Evolutionary conservation across 1,140 invertebrate species (phyloP), one percentile per base, ranked within the genome.

Genomic region (Zelostemma sp.): DNA sequence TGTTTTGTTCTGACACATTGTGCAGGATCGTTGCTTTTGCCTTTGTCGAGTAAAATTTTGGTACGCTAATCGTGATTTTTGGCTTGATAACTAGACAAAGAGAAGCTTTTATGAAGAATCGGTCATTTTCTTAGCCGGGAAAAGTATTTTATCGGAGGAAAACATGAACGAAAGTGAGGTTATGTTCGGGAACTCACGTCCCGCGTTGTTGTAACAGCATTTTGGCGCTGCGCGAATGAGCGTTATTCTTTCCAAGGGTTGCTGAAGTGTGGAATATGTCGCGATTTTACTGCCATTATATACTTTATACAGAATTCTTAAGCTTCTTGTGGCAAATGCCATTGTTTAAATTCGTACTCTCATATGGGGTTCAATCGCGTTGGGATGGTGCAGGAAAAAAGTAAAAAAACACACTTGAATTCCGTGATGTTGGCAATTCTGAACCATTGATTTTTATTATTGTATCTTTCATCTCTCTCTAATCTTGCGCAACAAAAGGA

Each of bases 221-320:
- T 70, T 80, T 71, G 76, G 67, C 15, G 46, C 21, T 3, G 50
- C 31, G 47, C 51, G 67, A 19, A 76, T 40, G 16, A 78, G 31
- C 11, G 69, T 73, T 66, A 72, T 50, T 57, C 51, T 68, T 19
- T 51, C 40, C 8, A 68, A 5, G 5, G 78, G 55, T 50, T 61
- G 74, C 12, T 66, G 70, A 6, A 79, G 48, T 4, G 58, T 73
- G 0, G 67, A 75, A 46, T 69, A 76, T 17, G 68, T 59, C 6
- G 55, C 49, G 54, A 46, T 56, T n/a, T 57, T 50, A 40, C 38
- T 80, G 58, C 54, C 76, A 77, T 72, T 77, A 45, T 72, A 79
- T 78, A 78, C 47, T 77, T 80, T 81, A 56, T 68, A 75, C 11
- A 81, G 72, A 72, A 78, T 50, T 56, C 75, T 68, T 31, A 79